Evolutionary conservation across 2,888 invertebrate genomes (phyloP).

Genomic region (Empis stercorea): DNA sequence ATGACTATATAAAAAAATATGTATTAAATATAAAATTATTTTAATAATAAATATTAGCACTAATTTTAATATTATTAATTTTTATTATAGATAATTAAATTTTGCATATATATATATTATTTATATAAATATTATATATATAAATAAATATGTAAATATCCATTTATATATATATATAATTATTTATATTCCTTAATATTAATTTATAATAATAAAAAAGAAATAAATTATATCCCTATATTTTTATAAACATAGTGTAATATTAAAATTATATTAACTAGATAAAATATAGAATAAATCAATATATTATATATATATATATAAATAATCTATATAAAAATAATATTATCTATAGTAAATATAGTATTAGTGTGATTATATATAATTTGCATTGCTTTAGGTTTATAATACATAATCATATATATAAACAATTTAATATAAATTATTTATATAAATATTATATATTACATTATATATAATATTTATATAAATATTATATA

Average conservation of each 20-base stretch:
- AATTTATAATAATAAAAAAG: slow-evolving; percentile 7
- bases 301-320: slow-evolving; percentile 3
- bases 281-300: not conserved
- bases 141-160: slow-evolving; percentile 18
- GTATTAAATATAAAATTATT: not conserved
- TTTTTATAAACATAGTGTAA: not conserved
- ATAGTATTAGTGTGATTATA: too few relatives aligned
- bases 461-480: slow-evolving; percentile 7
- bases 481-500: slow-evolving; percentile 10
- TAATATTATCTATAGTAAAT: not conserved
- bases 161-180: slow-evolving; percentile 20
- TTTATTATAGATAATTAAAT: slow-evolving; percentile 10
- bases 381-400: too few relatives aligned
- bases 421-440: slow-evolving; percentile 2
- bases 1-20: not conserved
- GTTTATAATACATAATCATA: slow-evolving; percentile 3
- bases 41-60: slow-evolving; percentile 13
- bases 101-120: slow-evolving; percentile 11
- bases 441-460: slow-evolving; percentile 8
- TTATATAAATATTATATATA: slow-evolving; percentile 17
- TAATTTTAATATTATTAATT: slow-evolving; percentile 7
- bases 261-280: slow-evolving; percentile 4
- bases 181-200: slow-evolving; percentile 3
- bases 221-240: slow-evolving; percentile 12
- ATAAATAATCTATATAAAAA: slow-evolving; percentile 7